Conservation (phyloP, 37 sponge, comb jelly and placozoan genomes). For the Mnemiopsis leidyi region DNA sequence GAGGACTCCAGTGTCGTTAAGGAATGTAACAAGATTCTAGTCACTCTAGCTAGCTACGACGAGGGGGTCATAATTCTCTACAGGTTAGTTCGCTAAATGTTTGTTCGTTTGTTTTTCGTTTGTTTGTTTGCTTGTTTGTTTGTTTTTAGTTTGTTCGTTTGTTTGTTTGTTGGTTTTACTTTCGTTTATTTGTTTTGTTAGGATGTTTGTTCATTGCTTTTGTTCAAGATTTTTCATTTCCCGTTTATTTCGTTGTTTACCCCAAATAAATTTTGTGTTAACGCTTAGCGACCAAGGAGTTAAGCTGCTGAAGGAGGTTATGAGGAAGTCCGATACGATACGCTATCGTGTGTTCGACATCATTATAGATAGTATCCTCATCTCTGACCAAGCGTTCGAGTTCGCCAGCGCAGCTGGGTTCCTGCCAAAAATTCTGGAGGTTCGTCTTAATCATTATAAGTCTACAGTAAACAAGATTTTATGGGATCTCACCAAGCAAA, state of each 20-base stretch:
- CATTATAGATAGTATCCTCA: not conserved
- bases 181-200: too few relatives aligned
- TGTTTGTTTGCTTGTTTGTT: too few relatives aligned
- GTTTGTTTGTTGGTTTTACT: too few relatives aligned
- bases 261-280: too few relatives aligned
- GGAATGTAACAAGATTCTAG: slow-evolving; percentile 36
- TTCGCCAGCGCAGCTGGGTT: not conserved
- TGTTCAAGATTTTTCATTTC: too few relatives aligned
- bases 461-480: not conserved
- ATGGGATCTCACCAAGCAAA: too few relatives aligned
- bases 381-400: not conserved
- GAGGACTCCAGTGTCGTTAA: slow-evolving; percentile 22
- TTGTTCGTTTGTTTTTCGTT: too few relatives aligned
- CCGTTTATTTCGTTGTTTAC: too few relatives aligned
- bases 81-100: too few relatives aligned
- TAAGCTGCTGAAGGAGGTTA: slow-evolving; percentile 25
- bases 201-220: too few relatives aligned
- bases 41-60: not conserved
- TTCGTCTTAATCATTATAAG: not conserved
- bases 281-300: slow-evolving; percentile 28
- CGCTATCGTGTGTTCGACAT: slow-evolving; percentile 37
- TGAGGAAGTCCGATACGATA: not conserved
- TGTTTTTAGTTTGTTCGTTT: too few relatives aligned
- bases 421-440: slow-evolving; percentile 21
- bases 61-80: slow-evolving; percentile 21